Evolutionary conservation across 2,797 vertebrate genomes (phyloP).

Genomic region (Myripristis jacobus): DNA sequence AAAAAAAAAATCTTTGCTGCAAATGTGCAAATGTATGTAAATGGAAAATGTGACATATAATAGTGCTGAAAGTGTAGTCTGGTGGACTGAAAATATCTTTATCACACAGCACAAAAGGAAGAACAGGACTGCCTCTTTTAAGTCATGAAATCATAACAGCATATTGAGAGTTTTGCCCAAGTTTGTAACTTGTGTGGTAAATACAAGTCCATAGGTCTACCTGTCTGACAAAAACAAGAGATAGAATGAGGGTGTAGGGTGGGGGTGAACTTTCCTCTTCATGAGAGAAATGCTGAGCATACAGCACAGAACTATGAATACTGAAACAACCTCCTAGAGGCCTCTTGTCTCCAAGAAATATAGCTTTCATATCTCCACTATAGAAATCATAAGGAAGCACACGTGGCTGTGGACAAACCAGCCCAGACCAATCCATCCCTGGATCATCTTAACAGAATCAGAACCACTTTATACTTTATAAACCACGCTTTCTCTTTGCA

Average conservation of each 20-base stretch:
- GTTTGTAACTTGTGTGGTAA: not conserved
- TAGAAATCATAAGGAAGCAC: constrained; percentile 1
- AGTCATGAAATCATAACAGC: not conserved
- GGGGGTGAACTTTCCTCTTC: not conserved
- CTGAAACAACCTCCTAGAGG: constrained; percentile 6
- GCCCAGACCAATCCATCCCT: constrained; percentile 2
- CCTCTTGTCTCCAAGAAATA: constrained; percentile 7
- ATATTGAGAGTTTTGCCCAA: not conserved
- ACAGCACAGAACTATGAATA: constrained; percentile 7
- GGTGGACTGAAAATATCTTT: too few species aligned
- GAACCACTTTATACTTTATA: too few species aligned
- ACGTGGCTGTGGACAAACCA: constrained; percentile 8
- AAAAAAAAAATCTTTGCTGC: not conserved
- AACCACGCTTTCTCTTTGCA: constrained; percentile 12
- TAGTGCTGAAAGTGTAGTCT: not conserved
- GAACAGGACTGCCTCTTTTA: too few species aligned
- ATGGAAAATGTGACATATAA: not conserved
- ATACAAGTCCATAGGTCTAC: not conserved
- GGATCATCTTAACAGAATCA: constrained; percentile 18
- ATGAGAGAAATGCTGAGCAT: not conserved
- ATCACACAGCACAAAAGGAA: too few species aligned
- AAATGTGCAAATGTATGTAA: not conserved
- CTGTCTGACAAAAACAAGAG: not conserved
- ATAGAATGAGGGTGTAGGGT: too few species aligned
- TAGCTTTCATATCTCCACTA: constrained; percentile 18